These are phyloP conservation scores for Gasteruption jaculator DNA, from an alignment of 2,888 invertebrate species.

Conservation along the genomic window DNA sequence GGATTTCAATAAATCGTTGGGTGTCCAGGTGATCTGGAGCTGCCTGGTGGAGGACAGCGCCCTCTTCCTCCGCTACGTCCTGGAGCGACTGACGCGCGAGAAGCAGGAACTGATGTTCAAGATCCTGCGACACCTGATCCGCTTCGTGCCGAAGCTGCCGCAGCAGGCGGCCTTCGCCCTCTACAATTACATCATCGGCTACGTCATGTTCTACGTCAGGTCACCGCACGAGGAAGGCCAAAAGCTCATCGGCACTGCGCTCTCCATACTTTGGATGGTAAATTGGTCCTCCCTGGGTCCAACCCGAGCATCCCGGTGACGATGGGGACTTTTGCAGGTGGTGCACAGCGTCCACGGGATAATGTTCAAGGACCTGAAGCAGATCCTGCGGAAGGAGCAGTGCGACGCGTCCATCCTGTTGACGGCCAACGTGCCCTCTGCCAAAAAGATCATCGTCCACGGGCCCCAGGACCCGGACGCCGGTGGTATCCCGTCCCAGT, in stretches of 20 bases:
- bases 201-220: conserved; percentile 98
- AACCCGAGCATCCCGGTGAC: too few species aligned
- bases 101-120: conserved; percentile 95
- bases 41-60: conserved; percentile 98
- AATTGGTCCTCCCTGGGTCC: too few species aligned
- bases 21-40: conserved; percentile 90
- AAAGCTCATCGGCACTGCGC: conserved; percentile 87
- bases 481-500: conserved; percentile 95
- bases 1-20: background rate
- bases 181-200: conserved; percentile 98
- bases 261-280: conserved; percentile 96
- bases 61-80: conserved; percentile 88
- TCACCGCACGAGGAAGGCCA: conserved; percentile 95
- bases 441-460: conserved; percentile 97
- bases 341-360: conserved; percentile 98
- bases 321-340: conserved; percentile 63
- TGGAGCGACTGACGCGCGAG: conserved; percentile 91
- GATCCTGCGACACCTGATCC: conserved; percentile 81
- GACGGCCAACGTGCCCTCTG: conserved; percentile 98
- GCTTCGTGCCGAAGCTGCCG: conserved; percentile 88
- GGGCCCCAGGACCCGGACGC: conserved; percentile 86
- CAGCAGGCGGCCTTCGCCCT: conserved; percentile 97
- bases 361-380: conserved; percentile 99
- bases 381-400: conserved; percentile 96
- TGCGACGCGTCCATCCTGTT: conserved; percentile 96